Evolutionary conservation across 2,888 invertebrate genomes (phyloP).

Genomic region (Strigamia maritima): DNA sequence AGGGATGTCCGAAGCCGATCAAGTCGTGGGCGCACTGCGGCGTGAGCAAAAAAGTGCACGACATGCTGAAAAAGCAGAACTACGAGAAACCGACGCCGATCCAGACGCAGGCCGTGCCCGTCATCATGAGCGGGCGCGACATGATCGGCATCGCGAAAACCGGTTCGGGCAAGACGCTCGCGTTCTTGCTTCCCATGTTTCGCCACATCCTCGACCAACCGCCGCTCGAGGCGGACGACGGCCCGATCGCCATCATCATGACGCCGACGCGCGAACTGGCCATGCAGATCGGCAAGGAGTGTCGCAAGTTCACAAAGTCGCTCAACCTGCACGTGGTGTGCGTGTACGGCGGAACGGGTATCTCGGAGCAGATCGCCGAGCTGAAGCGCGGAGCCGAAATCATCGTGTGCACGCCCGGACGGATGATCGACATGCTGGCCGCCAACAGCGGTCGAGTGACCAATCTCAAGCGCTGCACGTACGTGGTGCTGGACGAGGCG

Average conservation of each 20-base stretch:
- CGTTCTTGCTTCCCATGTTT: constrained; percentile 97
- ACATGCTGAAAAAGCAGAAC: constrained; percentile 74
- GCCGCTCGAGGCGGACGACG: constrained; percentile 90
- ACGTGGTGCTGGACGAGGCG: constrained; percentile 96
- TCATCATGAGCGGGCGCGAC: constrained; percentile 90
- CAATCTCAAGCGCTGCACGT: constrained; percentile 92
- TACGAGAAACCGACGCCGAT: constrained; percentile 99
- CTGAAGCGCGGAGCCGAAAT: constrained; percentile 94
- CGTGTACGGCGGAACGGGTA: constrained; percentile 97
- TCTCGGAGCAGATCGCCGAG: constrained; percentile 93
- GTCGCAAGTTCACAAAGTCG: constrained; percentile 88
- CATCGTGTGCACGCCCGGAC: constrained; percentile 97
- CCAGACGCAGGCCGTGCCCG: constrained; percentile 95
- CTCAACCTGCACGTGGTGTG: constrained; percentile 83
- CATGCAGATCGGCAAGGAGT: constrained; percentile 97
- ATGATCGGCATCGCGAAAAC: constrained; percentile 99
- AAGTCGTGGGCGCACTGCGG: constrained; percentile 98
- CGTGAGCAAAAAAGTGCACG: constrained; percentile 90
- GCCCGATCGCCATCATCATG: constrained; percentile 95
- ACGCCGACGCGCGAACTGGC: constrained; percentile 96
- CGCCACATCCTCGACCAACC: constrained; percentile 92
- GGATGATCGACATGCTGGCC: constrained; percentile 99
- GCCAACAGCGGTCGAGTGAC: constrained; percentile 94
- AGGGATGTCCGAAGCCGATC: constrained; percentile 91
- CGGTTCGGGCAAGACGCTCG: constrained; percentile 96